Evolutionary conservation across 1,140 invertebrate genomes (phyloP), one percentile per base, ranked within the genome.

Genomic region (Linepithema humile): DNA sequence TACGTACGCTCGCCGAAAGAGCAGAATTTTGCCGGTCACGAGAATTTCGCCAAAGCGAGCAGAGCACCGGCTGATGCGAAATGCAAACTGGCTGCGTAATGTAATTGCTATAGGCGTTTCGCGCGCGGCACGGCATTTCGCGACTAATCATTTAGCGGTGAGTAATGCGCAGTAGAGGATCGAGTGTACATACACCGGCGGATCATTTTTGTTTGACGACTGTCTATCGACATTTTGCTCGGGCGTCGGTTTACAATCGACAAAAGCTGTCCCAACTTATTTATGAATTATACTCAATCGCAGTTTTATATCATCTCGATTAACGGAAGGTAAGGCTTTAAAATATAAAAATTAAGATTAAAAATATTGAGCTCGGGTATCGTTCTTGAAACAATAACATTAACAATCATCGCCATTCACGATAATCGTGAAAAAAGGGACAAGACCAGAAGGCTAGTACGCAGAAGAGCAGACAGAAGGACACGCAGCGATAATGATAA

Each of bases 401-500:
- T 12, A 5, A 50, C 32, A 12, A 38, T 77, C 29, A 17, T 35
- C 60, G 60, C 40, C 40, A 45, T 69, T 69, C 26, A 17, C 23
- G 60, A 26, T 10, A 15, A 38, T 67, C 10, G 59, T 1, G 43
- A n/a, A 4, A 17, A 40, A 38, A 48, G 7, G 48, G 62, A 10
- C 1, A 26, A 17, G 12, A 74, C 38, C 9, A 65, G 26, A 59
- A 40, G 20, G 64, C 7, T 50, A 53, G 45, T 17, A 57, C 35
- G 38, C 62, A 12, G 35, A 40, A 38, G 78, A 60, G 7, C 40
- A 48, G n/a, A 45, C 20, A 45, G 26, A 73, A 48, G 29, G 45
- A 29, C 45, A 55, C 48, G 65, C 78, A 35, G 35, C 48, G 40
- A 83, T 88, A 85, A 88, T 78, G 86, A 88, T 85, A 88, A 60